Evolutionary conservation across 1,140 invertebrate species (phyloP).

Genomic region (Drosophila melanica): DNA sequence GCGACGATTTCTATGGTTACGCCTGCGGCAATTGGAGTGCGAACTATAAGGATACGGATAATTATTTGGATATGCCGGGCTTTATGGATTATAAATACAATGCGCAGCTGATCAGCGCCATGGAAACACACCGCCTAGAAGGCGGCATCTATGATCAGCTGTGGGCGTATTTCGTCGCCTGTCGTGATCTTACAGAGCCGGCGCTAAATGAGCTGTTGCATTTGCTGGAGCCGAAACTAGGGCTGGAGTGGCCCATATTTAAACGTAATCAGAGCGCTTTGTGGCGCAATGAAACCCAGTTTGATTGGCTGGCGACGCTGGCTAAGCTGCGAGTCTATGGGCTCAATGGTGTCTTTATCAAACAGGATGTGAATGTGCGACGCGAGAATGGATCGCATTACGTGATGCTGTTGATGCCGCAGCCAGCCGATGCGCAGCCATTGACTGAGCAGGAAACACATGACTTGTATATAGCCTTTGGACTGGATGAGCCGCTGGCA

Average conservation of each 20-base stretch:
- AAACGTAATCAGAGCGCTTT: slow-evolving; percentile 32
- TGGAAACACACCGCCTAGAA: slow-evolving; percentile 9
- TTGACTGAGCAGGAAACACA: slow-evolving; percentile 19
- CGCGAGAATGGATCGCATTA: slow-evolving; percentile 55
- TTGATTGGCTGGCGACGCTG: slow-evolving; percentile 59
- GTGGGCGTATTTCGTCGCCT: slow-evolving; percentile 46
- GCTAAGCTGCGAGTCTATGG: slow-evolving; percentile 49
- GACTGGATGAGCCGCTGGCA: slow-evolving; percentile 37
- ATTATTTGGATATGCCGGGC: slow-evolving; percentile 61
- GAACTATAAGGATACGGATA: slow-evolving; percentile 30
- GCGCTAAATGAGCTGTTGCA: slow-evolving; percentile 44
- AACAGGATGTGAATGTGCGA: slow-evolving; percentile 56
- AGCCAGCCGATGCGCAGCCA: background rate
- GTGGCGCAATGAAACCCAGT: slow-evolving; percentile 54
- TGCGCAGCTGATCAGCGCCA: slow-evolving; percentile 31
- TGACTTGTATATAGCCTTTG: slow-evolving; percentile 57
- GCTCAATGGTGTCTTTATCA: slow-evolving; percentile 55
- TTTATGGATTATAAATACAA: slow-evolving; percentile 63
- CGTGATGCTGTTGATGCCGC: slow-evolving; percentile 44
- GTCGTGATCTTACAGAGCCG: slow-evolving; percentile 35
- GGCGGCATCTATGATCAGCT: slow-evolving; percentile 35
- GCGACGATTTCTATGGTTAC: slow-evolving; percentile 65
- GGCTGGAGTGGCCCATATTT: slow-evolving; percentile 64
- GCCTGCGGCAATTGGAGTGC: slow-evolving; percentile 62
- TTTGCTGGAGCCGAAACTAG: slow-evolving; percentile 33